A percentile compares a stretch with the other conserved stretches of the same genome.
These are phyloP conservation scores for Daphoenositta chrysoptera DNA, from an alignment of 2,113 vertebrate genomes.

Conservation along the genomic window DNA sequence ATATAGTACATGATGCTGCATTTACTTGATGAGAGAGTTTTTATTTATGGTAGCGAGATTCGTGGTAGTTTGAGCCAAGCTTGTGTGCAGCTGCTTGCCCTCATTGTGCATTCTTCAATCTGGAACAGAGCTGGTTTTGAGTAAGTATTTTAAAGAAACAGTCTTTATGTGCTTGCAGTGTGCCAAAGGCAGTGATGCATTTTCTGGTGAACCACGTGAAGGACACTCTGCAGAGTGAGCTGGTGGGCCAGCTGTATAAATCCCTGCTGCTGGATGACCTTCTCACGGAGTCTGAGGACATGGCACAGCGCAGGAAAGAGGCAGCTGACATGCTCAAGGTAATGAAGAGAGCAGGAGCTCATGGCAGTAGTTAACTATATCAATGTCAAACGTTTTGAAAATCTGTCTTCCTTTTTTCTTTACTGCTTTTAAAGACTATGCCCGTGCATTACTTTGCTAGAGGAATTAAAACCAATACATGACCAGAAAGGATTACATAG, in stretches of 20 bases:
- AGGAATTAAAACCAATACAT: neutral
- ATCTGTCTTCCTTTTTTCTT: neutral
- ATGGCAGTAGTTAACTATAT: neutral
- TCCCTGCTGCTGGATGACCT: slow-evolving; percentile 88
- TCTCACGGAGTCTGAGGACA: slow-evolving; percentile 96
- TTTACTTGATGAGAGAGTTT: neutral
- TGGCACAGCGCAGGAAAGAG: slow-evolving; percentile 96
- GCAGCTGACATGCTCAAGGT: slow-evolving; percentile 98
- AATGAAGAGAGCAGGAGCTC: neutral
- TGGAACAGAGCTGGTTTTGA: neutral
- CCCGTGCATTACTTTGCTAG: neutral
- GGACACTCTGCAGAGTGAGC: slow-evolving; percentile 95
- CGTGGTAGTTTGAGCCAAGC: neutral
- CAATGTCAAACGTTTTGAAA: neutral
- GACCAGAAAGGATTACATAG: neutral
- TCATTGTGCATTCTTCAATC: neutral
- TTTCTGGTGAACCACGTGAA: slow-evolving; percentile 98
- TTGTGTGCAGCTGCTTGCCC: neutral
- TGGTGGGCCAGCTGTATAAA: slow-evolving; percentile 97
- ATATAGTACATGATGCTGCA: neutral
- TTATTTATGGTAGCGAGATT: neutral
- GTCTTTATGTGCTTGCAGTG: slow-evolving; percentile 71
- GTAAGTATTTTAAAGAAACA: neutral
- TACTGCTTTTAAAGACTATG: neutral
- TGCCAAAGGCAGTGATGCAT: slow-evolving; percentile 99